Evolutionary conservation across 92 coral and sea anemone genomes (phyloP).

Genomic region (Bergia sp.): DNA sequence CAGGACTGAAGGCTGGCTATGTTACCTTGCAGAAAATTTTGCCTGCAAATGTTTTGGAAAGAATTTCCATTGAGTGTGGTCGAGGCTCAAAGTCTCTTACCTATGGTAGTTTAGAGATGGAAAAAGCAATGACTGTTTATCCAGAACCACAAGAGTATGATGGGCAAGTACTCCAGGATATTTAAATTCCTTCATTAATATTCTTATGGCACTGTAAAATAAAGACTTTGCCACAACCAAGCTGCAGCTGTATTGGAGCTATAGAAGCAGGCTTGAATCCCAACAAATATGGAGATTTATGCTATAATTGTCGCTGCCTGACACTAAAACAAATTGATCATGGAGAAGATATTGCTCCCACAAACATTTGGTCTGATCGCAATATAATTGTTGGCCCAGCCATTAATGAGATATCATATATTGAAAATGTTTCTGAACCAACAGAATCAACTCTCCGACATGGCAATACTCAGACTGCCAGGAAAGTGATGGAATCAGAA

Average conservation of each 20-base stretch:
- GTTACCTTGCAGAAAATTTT: conserved; percentile 3
- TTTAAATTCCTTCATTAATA: neutral
- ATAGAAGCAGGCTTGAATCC: neutral
- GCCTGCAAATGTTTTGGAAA: neutral
- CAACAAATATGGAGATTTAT: conserved; percentile 5
- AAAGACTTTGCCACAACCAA: neutral
- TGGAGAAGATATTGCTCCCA: neutral
- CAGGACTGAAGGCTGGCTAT: conserved; percentile 10
- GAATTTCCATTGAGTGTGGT: neutral
- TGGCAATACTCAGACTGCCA: neutral
- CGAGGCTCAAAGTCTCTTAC: neutral
- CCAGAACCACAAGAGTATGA: conserved; percentile 1
- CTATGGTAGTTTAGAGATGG: neutral
- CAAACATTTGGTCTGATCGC: conserved; percentile 10
- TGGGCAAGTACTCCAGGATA: neutral
- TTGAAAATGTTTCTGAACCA: conserved; percentile 18
- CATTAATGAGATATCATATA: neutral
- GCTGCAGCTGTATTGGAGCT: neutral
- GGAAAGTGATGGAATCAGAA: neutral
- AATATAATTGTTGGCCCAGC: conserved; percentile 1
- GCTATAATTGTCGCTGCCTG: neutral
- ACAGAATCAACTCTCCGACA: neutral
- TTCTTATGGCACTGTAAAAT: neutral
- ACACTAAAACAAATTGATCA: neutral
- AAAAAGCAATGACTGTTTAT: neutral